These are phyloP conservation scores for Watsonalla cultraria DNA, from an alignment of 2,888 invertebrate species.

Conservation along the genomic window DNA sequence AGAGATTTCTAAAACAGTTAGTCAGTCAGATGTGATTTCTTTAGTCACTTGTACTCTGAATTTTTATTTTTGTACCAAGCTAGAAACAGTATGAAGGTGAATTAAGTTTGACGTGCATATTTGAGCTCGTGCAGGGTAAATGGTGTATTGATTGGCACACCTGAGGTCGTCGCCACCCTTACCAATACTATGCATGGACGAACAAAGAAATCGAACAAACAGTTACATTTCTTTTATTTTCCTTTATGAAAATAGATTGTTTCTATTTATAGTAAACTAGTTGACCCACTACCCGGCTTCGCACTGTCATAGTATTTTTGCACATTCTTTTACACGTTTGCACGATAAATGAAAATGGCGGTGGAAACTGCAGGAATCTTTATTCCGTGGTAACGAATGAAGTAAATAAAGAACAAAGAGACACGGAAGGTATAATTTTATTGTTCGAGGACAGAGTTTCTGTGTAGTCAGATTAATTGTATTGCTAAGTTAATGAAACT, in stretches of 20 bases:
- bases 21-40: background rate
- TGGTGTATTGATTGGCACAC: conserved; percentile 55
- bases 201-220: conserved; percentile 39
- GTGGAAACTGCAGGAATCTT: too few relatives aligned
- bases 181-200: conserved; percentile 48
- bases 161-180: conserved; percentile 41
- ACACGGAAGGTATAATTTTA: too few relatives aligned
- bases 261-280: conserved; percentile 14
- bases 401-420: too few relatives aligned
- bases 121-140: conserved; percentile 27
- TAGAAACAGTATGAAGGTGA: background rate
- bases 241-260: conserved; percentile 16
- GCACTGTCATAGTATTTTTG: too few relatives aligned
- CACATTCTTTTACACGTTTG: too few relatives aligned
- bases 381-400: too few relatives aligned
- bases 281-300: too few relatives aligned
- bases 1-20: too few relatives aligned
- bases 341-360: too few relatives aligned
- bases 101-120: background rate
- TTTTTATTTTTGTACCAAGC: too few relatives aligned
- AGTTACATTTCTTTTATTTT: conserved; percentile 10
- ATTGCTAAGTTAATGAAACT: background rate
- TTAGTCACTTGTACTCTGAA: background rate
- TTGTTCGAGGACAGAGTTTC: too few relatives aligned
- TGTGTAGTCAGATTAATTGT: too few relatives aligned